Base-by-base conservation (phyloP, 2,113 vertebrate genomes). In the Halcyon senegalensis region DNA sequence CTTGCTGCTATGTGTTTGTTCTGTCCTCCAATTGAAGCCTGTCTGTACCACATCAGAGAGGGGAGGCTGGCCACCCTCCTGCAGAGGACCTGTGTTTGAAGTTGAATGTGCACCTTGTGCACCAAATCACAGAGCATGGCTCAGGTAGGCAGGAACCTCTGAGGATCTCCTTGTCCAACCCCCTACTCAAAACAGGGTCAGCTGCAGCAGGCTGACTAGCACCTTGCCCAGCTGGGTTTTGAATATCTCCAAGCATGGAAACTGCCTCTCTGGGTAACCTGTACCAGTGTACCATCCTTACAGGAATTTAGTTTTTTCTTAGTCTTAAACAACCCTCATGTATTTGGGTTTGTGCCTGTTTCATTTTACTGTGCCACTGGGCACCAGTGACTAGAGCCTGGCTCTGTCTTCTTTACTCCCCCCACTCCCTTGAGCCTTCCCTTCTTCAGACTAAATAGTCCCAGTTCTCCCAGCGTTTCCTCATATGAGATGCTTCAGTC, bases 1-100 rank as follows among this genome's bases (percentile, higher is more conserved):
- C 41, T 70, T 30, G 14, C 46, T 79, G 51, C 18, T 44, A 9
- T 8, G 3, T 31, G 12, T 28, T 79, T 75, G 25, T 21, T 59
- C 48, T 14, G 7, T 35, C 20, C 51, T 74, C 13, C 0, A 0
- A 11, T 4, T 16, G 50, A 62, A 81, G 44, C 44, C 23, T 53
- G 27, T 20, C 28, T 0, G 0, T 17, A n/a, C 30, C 16, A 18
- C 3, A 0, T 0, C 64, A 41, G 73, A 31, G 23, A 13, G 4
- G 35, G 16, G 4, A 63, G n/a, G 27, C 18, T 67, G 51, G 5
- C 13, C 2, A 5, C 23, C 20, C 3, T 85, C 39, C 59, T 53
- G 21, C 33, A 58, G 10, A 82, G 37, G 59, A 58, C 27, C 16
- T 0, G 0, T n/a, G 9, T 66, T 66, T 77, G 77, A 55, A 80